phyloP scores from a whole-genome alignment of 2,797 vertebrate genomes.

The Antennarius maculatus region DNA sequence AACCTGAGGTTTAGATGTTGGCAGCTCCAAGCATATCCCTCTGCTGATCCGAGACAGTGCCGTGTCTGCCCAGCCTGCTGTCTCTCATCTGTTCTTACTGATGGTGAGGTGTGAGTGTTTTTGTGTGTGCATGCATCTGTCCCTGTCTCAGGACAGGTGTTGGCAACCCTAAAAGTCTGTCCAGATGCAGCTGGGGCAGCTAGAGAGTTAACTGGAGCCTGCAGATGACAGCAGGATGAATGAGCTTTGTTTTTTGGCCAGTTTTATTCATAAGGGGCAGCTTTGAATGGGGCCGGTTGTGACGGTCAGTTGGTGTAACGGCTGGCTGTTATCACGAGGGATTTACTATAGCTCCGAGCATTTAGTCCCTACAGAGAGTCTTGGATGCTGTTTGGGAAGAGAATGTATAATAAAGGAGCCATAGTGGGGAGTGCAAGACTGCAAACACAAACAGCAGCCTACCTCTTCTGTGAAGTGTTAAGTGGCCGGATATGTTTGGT shows the following conservation, averaged over 20 bases:
- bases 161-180: slow-evolving; percentile 56
- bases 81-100: slow-evolving; percentile 63
- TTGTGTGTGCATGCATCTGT: slow-evolving; percentile 7
- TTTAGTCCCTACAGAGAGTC: slow-evolving; percentile 39
- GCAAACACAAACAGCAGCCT: slow-evolving; percentile 68
- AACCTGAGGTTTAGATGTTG: slow-evolving; percentile 62
- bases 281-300: slow-evolving; percentile 51
- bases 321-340: slow-evolving; percentile 58
- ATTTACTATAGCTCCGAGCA: slow-evolving; percentile 32
- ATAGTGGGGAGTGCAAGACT: slow-evolving; percentile 56
- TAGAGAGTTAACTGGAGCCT: slow-evolving; percentile 45
- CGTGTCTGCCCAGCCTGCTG: slow-evolving; percentile 64
- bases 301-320: slow-evolving; percentile 53
- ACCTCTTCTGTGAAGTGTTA: slow-evolving; percentile 70
- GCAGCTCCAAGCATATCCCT: slow-evolving; percentile 62
- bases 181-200: slow-evolving; percentile 62
- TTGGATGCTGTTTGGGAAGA: slow-evolving; percentile 46
- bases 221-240: slow-evolving; percentile 70
- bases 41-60: slow-evolving; percentile 65
- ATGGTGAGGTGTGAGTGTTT: slow-evolving; percentile 21
- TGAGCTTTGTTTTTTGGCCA: slow-evolving; percentile 63
- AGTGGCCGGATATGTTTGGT: slow-evolving; percentile 73
- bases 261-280: slow-evolving; percentile 51
- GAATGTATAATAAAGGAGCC: slow-evolving; percentile 52
- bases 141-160: slow-evolving; percentile 64